phyloP scores from a whole-genome alignment of 2,113 vertebrate genomes.

The human (Homo sapiens) region GRCh38 chr5:31196501-31197000 shows the following conservation, averaged over 20 bases:
- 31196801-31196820: constrained; percentile 63
- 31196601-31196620: background rate
- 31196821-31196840: constrained; percentile 61
- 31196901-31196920: constrained; percentile 44
- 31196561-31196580: background rate
- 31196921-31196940: background rate
- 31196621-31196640: background rate
- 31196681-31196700: constrained; percentile 10
- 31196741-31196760: background rate
- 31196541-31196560: constrained; percentile 36
- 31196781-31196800: constrained; percentile 71
- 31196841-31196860: constrained; percentile 61
- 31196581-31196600: background rate
- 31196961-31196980: background rate
- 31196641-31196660: background rate
- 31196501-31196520: background rate
- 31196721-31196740: background rate
- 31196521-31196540: constrained; percentile 59
- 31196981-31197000: constrained; percentile 41
- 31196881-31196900: constrained; percentile 60
- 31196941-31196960: background rate
- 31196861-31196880: constrained; percentile 65
- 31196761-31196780: constrained; percentile 35
- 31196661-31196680: background rate
- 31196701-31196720: background rate